phyloP scores from a whole-genome alignment of 1,140 invertebrate species.

The Drosophila rufa region DNA sequence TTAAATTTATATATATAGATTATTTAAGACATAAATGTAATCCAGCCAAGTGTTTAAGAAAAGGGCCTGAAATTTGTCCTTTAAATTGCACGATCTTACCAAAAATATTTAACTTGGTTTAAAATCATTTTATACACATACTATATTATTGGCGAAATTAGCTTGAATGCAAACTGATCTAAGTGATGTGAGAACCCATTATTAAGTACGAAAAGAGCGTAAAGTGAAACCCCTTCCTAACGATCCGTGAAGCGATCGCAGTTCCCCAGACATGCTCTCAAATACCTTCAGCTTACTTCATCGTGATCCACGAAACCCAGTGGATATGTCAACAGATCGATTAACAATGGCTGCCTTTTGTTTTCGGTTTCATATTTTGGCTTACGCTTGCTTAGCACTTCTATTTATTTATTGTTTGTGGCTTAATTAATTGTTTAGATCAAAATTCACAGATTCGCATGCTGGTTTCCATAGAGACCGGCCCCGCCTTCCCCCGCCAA shows the following conservation, averaged over 20 bases:
- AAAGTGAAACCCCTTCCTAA: not conserved
- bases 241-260: not conserved
- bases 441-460: conserved; percentile 70
- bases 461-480: conserved; percentile 23
- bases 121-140: no score
- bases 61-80: no score
- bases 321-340: conserved; percentile 14
- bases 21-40: no score
- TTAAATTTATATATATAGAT: no score
- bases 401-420: conserved; percentile 67
- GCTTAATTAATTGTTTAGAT: conserved; percentile 75
- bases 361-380: conserved; percentile 28
- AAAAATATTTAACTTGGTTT: not conserved
- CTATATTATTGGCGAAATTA: no score
- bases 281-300: not conserved
- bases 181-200: not conserved
- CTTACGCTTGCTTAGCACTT: conserved; percentile 56
- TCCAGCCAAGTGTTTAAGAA: no score
- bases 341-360: conserved; percentile 26
- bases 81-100: no score
- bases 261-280: not conserved
- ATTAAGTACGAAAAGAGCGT: not conserved
- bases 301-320: conserved; percentile 6
- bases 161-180: not conserved
- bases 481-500: conserved; percentile 19